Base-by-base conservation (phyloP, 1,140 invertebrate genomes). In the Aphelinus atriplicis region DNA sequence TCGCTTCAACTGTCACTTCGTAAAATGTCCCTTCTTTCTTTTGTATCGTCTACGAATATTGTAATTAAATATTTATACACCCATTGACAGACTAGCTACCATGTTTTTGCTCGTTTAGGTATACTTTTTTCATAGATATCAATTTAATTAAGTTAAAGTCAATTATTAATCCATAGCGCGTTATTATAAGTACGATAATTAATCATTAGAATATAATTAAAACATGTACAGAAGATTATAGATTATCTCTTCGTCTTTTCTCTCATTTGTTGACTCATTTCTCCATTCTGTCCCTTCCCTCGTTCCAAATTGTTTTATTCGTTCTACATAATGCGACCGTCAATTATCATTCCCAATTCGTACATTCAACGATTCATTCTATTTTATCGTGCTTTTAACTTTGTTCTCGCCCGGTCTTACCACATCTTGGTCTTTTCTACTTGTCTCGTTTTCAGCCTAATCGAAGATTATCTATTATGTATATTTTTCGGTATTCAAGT, bases 221-320 rank as follows among this genome's bases (percentile, higher is more conserved):
- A 86, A 86, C 84, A 86, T 86, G 84, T 86, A 86, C 82, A 84
- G 84, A 87, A 87, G 85, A 85, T 86, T 86, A 84, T 84, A 84
- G 81, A 85, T 85, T 83, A 82, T 82, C 72, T 80, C 74, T 78
- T 79, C 77, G 79, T 76, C 73, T 75, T 78, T 60, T 81, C 62
- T 76, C 58, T 66, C 64, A 26, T 75, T 70, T 64, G 58, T 75
- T 71, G 71, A 57, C 64, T 71, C 58, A 65, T 70, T 62, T 76
- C 75, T 62, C 57, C 66, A 69, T 71, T 71, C 62, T 57, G 56
- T 60, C 45, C 7, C 26, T 42, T 56, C 7, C 68, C 3, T 77
- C 58, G 48, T 45, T 66, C 58, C 58, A 46, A 3, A 45, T 50
- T 55, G 1, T 4, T 46, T n/a, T 2, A 45, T 6, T 45, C 3